phyloP scores from a whole-genome alignment of 92 coral and sea anemone species.

The Palythoa heliodiscus region DNA sequence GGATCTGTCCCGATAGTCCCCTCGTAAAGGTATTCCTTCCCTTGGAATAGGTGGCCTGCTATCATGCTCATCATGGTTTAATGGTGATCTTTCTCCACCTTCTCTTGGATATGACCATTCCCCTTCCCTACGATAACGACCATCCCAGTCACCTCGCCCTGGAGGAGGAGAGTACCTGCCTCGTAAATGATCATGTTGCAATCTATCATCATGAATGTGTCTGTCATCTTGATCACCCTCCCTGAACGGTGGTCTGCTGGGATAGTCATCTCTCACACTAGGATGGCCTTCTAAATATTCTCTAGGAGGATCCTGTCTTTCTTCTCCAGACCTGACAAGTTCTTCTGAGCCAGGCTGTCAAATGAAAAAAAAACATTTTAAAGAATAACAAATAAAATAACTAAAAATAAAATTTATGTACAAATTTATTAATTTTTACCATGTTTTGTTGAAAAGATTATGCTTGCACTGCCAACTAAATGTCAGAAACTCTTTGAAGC shows the following conservation, averaged over 20 bases:
- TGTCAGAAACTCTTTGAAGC: too few relatives aligned
- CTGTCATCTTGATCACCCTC: background rate
- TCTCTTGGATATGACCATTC: slow-evolving; percentile 32
- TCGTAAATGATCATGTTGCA: background rate
- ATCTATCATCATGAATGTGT: background rate
- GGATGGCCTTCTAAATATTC: background rate
- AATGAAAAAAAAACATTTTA: background rate
- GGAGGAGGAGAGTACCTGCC: slow-evolving; percentile 35
- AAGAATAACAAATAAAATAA: background rate
- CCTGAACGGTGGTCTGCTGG: background rate
- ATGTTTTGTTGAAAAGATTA: too few relatives aligned
- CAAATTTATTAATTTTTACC: too few relatives aligned
- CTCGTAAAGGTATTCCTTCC: slow-evolving; percentile 32
- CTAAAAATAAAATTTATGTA: background rate
- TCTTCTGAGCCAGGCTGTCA: slow-evolving; percentile 11
- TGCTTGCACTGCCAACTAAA: too few relatives aligned
- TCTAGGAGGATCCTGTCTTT: background rate
- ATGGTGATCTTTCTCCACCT: slow-evolving; percentile 52
- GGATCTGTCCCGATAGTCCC: slow-evolving; percentile 35
- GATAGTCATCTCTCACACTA: background rate
- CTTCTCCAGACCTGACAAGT: background rate
- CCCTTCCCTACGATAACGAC: background rate
- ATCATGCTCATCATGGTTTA: slow-evolving; percentile 46
- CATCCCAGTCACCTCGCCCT: slow-evolving; percentile 22
- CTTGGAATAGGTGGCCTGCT: slow-evolving; percentile 50